A percentile compares a stretch with the other conserved stretches of the same genome.
Conservation (phyloP, 1,140 invertebrate genomes). For the Globodera rostochiensis region DNA sequence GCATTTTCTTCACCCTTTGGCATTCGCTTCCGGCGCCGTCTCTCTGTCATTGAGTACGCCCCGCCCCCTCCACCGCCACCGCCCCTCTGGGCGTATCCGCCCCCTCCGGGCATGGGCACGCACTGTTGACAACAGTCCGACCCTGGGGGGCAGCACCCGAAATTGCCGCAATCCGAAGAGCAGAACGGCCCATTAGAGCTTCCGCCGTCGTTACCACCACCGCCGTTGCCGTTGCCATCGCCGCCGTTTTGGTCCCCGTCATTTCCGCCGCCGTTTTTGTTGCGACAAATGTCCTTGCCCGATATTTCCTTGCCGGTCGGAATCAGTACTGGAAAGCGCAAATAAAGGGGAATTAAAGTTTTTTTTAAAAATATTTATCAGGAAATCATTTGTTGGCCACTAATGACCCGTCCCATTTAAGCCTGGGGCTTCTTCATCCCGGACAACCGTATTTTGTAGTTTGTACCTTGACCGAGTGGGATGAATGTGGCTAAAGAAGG, state of each 20-base stretch:
- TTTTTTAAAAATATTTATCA: no score
- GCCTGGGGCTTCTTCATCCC: no score
- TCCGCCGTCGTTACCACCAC: background rate
- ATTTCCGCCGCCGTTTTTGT: slow-evolving; percentile 7
- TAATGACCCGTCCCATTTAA: no score
- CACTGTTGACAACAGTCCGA: background rate
- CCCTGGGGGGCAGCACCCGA: slow-evolving; percentile 22
- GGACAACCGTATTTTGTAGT: no score
- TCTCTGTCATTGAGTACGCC: background rate
- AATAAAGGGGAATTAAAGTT: no score
- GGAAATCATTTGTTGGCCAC: no score
- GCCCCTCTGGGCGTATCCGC: background rate
- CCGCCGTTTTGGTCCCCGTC: background rate
- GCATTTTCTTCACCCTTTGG: background rate
- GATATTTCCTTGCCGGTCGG: slow-evolving; percentile 27
- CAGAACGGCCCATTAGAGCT: background rate
- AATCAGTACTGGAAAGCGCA: slow-evolving; percentile 11
- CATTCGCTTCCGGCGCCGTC: background rate
- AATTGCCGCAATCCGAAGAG: slow-evolving; percentile 23
- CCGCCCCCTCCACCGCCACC: background rate
- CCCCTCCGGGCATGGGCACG: background rate
- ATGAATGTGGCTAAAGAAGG: slow-evolving; percentile 20
- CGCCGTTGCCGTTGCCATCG: background rate
- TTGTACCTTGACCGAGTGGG: slow-evolving; percentile 13
- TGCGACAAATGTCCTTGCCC: slow-evolving; percentile 22